Base-by-base conservation (phyloP, 1,140 invertebrate genomes). In the Samia ricini region DNA sequence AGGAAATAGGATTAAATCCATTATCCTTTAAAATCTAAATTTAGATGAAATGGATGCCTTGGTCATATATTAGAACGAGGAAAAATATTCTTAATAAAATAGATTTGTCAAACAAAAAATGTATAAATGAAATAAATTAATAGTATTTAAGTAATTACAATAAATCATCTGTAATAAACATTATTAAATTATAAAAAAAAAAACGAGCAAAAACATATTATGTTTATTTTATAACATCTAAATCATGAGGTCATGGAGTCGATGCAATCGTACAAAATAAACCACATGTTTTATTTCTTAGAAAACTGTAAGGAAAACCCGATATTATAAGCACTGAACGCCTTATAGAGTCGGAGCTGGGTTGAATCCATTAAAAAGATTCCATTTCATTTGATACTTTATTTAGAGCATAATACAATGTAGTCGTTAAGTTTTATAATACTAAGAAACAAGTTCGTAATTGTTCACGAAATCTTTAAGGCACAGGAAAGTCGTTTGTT, bases 221-320 rank as follows among this genome's bases (percentile, higher is more conserved):
- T n/a, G n/a, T n/a, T n/a, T 36, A 15, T 42, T 12, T 42, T 42
- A 42, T 4, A 15, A 42, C n/a, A 42, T 42, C 33, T 55, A 21
- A 55, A 24, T 22, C 52, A 24, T 24, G 22, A 55, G 52, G 52
- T 24, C 52, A 55, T 24, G 52, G n/a, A 55, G 52, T 55, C 52
- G 24, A 24, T 15, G 22, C 52, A 24, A 23, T 55, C 6, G 4
- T 10, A 24, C 22, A 55, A 23, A 21, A 42, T 42, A 42, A 42
- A 15, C 4, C 52, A 55, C 21, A 55, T 55, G 52, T 55, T 23
- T 55, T 21, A 52, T 23, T 52, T 55, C 52, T 55, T 24, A 55
- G 52, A 55, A 52, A 52, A 55, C 52, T n/a, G 52, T 18, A 24
- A 55, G 52, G 52, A 55, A 55, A 55, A 55, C 22, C 52, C 22